Base-by-base conservation (phyloP, 2,113 vertebrate genomes). In the Mixornis gularis region DNA sequence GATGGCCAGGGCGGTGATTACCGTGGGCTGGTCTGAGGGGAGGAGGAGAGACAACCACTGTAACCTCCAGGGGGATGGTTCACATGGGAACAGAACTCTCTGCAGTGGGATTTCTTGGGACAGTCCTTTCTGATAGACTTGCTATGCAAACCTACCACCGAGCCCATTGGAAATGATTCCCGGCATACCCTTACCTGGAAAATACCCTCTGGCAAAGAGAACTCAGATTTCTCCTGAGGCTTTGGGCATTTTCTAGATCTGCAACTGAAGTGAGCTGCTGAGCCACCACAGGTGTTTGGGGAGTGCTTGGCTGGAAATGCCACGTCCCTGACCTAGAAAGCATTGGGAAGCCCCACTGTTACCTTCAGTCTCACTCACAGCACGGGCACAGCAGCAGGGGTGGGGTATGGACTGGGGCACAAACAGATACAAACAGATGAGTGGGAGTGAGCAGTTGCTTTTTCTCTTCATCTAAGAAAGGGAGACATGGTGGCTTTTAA, bases 1-100 rank as follows among this genome's bases (percentile, higher is more conserved):
- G 55, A 97, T 81, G 3, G 98, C 98, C 70, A 98, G 72, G 58
- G 95, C n/a, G 0, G 98, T 98, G 89, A 84, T 87, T 5, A 30
- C 95, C 12, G 96, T 7, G 0, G 98, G 92, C 60, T 97, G 93
- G 18, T 95, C 98, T 99, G 94, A 44, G 30, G 44, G 30, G 8
- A 87, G 29, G n/a, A 79, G 24, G 82, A 65, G 26, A 53, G 5
- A 76, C 2, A 1, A 1, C 3, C 2, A 1, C 18, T 70, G 38
- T 53, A 22, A 84, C 26, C n/a, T 80, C 27, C 14, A 5, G 10
- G 9, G 32, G 16, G 1, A 56, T 58, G 25, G 10, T 49, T 88
- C 48, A 12, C 3, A 20, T 25, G 29, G 26, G 12, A 21, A 2
- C 38, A 25, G 49, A 51, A 4, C 2, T 38, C 24, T 68, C 22